Evolutionary conservation across 2,113 vertebrate genomes (phyloP), one percentile per base, ranked within the genome.

Genomic region (Corvus hawaiiensis): DNA sequence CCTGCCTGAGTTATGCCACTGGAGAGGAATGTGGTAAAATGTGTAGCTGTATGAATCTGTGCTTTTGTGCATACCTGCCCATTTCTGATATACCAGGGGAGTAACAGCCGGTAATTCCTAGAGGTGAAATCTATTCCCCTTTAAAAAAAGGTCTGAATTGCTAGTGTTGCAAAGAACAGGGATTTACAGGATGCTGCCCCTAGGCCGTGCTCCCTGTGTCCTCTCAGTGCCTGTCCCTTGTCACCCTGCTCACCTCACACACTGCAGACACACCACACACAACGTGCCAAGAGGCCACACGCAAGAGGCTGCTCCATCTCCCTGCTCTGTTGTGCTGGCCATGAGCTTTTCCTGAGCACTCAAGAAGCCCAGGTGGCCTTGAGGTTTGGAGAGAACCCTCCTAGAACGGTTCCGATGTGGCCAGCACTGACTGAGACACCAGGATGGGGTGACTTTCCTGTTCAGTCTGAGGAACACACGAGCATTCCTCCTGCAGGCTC

Each of bases 401-500:
- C 89, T 5, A 22, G 35, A 81, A 35, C 0, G 1, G n/a, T 3
- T 16, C 1, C 7, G 33, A 37, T 0, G 0, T 7, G 49, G 55
- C 49, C 68, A 58, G 82, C 41, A 19, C 1, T 1, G 54, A 44
- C 33, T 1, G 16, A 80, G 43, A 30, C 13, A 21, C 43, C 63
- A 48, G 69, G 35, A 74, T 33, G 43, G 41, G 35, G 35, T 35
- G 54, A 35, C 49, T 19, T 44, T 33, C 22, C 86, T 37, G 28
- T n/a, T 46, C 51, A 33, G 22, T 8, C 43, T 63, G 32, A 28
- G 41, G 58, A 89, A 71, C 11, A 52, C 28, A n/a, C 0, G 0
- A 54, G 19, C 1, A 3, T 28, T 46, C 26, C 55, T 92, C n/a
- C 67, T 54, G 21, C 22, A 30, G 46, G 55, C 35, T 15, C 5